These are phyloP conservation scores for Diphyllodes magnificus DNA, from an alignment of 2,113 vertebrate genomes.

Conservation along the genomic window DNA sequence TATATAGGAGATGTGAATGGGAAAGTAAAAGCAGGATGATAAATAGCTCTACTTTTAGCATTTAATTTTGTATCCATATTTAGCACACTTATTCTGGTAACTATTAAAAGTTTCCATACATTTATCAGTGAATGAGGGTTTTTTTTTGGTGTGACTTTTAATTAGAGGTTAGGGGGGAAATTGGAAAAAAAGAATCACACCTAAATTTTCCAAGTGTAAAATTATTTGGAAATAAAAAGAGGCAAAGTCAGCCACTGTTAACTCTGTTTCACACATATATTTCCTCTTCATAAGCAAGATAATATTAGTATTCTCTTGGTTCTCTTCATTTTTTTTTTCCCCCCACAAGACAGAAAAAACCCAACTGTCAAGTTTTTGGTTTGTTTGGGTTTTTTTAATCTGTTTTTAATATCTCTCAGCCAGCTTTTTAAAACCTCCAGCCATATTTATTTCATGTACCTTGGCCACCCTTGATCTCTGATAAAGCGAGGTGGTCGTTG, in stretches of 20 bases:
- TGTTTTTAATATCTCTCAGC: background rate
- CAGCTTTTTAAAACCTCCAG: background rate
- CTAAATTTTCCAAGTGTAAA: background rate
- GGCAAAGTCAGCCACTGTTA: background rate
- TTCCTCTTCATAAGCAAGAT: background rate
- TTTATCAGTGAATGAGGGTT: background rate
- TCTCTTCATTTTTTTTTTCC: background rate
- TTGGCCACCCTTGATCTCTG: background rate
- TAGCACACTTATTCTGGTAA: background rate
- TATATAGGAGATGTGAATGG: background rate
- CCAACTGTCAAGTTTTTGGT: background rate
- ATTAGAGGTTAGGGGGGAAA: background rate
- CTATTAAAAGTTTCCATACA: background rate
- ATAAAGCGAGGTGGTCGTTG: background rate
- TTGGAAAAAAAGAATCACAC: background rate
- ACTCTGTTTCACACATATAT: background rate
- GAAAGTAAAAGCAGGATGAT: background rate
- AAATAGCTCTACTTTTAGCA: background rate
- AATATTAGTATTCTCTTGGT: background rate
- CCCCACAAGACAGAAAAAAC: rapidly evolving
- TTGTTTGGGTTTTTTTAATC: background rate
- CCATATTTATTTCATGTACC: background rate
- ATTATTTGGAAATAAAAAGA: background rate
- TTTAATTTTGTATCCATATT: background rate
- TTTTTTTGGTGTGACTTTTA: background rate